These are phyloP conservation scores for Oryzias dopingdopingensis DNA, from an alignment of 2,797 vertebrate species.

Conservation along the genomic window DNA sequence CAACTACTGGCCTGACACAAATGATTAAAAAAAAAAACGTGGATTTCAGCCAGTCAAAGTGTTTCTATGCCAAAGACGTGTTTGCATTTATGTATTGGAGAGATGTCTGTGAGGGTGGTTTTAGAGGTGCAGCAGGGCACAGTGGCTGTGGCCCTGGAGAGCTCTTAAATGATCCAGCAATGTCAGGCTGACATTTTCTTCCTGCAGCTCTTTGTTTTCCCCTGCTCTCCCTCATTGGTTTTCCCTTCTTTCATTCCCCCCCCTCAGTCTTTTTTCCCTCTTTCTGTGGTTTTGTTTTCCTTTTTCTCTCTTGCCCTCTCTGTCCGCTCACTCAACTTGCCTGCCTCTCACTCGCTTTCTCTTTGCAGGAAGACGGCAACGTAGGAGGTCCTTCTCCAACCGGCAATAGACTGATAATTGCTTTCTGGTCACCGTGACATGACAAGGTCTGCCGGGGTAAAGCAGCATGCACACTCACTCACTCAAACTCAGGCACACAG, in stretches of 20 bases:
- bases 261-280: conserved; percentile 8
- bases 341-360: conserved; percentile 22
- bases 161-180: conserved; percentile 59
- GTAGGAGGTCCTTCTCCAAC: conserved; percentile 56
- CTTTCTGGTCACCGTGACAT: conserved; percentile 81
- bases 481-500: conserved; percentile 13
- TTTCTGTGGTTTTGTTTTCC: conserved; percentile 17
- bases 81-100: conserved; percentile 35
- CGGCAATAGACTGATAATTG: conserved; percentile 73
- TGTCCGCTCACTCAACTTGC: conserved; percentile 12
- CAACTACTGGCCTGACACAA: too few relatives aligned
- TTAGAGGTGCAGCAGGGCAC: conserved; percentile 32
- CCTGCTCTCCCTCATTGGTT: conserved; percentile 23
- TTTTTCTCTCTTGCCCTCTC: conserved; percentile 5
- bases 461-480: conserved; percentile 35
- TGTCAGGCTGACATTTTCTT: conserved; percentile 74
- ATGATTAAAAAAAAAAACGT: too few relatives aligned
- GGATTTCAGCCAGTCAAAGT: background rate
- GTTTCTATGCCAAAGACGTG: conserved; percentile 12
- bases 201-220: conserved; percentile 33
- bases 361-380: conserved; percentile 41
- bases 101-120: conserved; percentile 47
- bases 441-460: conserved; percentile 59
- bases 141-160: conserved; percentile 48
- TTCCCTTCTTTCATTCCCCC: conserved; percentile 24